Percentiles rank a stretch among this genome's conserved stretches.
Conservation (phyloP, 1,140 invertebrate species). For the Caenorhabditis elegans region WBcel235 BX284606.5:16358001-16358500, state of each 20-base stretch:
- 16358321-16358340: not conserved
- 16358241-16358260: slow-evolving; percentile 36
- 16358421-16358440: slow-evolving; percentile 31
- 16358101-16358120: too few species aligned
- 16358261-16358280: slow-evolving; percentile 45
- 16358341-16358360: slow-evolving; percentile 33
- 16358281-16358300: slow-evolving; percentile 22
- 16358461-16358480: not conserved
- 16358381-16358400: slow-evolving; percentile 9
- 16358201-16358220: slow-evolving; percentile 32
- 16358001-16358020: too few species aligned
- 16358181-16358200: slow-evolving; percentile 33
- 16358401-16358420: slow-evolving; percentile 12
- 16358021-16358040: too few species aligned
- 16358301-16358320: slow-evolving; percentile 24
- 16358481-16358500: slow-evolving; percentile 33
- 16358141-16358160: too few species aligned
- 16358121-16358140: too few species aligned
- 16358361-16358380: slow-evolving; percentile 18
- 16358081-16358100: too few species aligned
- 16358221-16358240: slow-evolving; percentile 26
- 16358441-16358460: too few species aligned
- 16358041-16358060: too few species aligned
- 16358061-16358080: too few species aligned
- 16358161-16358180: slow-evolving; percentile 34